Base-by-base conservation (phyloP, 2,888 invertebrate genomes). In the Alviniconcha strummeri region DNA sequence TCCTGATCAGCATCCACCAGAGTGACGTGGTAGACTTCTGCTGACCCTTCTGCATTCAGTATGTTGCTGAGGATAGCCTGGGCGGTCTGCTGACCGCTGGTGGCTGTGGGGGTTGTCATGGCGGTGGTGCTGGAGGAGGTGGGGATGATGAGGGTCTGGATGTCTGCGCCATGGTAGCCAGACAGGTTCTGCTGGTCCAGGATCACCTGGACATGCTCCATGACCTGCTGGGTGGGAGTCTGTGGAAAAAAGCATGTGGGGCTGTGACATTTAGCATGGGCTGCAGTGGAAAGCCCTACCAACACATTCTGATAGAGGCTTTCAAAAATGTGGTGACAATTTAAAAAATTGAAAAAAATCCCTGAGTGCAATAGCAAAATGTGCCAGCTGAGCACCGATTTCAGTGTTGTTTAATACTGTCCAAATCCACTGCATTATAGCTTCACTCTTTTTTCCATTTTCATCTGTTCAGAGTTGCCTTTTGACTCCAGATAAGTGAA, bases 11-110 rank as follows among this genome's bases (percentile, higher is more conserved):
- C 56, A 5, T 82, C 82, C 56, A 82, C 77, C 69, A 82, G 57
- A 8, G 82, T 82, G 64, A 82, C 69, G 9, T 82, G 82, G 52
- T 82, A 82, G 19, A 82, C 64, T n/a, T 82, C 82, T 7, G 82
- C 67, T 11, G 56, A 11, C 2, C 77, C 82, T 36, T 56, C 76
- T 17, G 54, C 76, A 13, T 77, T 56, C 19, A 82, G 76, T 15
- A 72, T 57, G 11, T 57, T 71, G 56, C 75, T 82, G 77, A 82
- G 67, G 56, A 82, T 77, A 67, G 82, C 36, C 4, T 82, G 77
- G 6, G 77, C 76, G 69, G 6, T 67, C 76, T 17, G 75, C 64
- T 13, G 82, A 56, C 56, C 72, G 71, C 5, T 71, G 15, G 55
- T 36, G 69, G 77, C 56, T 4, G 80, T 11, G 56, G 54, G 9